Percentiles rank a stretch among this genome's conserved stretches.
phyloP scores from a whole-genome alignment of 2,113 vertebrate species.

The Xiphophorus maculatus region DNA sequence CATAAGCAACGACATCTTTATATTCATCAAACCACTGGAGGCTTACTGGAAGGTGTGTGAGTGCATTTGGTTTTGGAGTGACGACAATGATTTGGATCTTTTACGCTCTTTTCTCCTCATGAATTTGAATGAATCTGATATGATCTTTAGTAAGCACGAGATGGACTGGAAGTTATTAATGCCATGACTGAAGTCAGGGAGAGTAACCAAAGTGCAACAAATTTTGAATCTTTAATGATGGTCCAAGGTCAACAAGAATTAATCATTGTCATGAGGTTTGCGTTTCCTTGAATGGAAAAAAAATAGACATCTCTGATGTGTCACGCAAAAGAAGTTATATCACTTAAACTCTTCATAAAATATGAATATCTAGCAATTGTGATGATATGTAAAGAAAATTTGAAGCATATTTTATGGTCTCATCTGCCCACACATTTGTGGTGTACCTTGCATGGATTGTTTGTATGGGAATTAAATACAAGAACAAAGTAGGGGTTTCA shows the following conservation, averaged over 20 bases:
- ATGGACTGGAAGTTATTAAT: conserved; percentile 62
- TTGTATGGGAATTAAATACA: too few species aligned
- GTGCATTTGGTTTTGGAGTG: conserved; percentile 71
- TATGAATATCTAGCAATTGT: background rate
- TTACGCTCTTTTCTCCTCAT: conserved; percentile 61
- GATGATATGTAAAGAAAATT: too few species aligned
- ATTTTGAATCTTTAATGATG: conserved; percentile 31
- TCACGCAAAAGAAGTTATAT: background rate
- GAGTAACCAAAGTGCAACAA: conserved; percentile 39
- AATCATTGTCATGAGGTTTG: background rate
- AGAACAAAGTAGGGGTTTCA: background rate
- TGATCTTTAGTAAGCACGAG: conserved; percentile 62
- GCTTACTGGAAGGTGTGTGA: conserved; percentile 64
- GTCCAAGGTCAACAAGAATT: conserved; percentile 18
- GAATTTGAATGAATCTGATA: conserved; percentile 77
- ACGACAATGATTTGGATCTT: conserved; percentile 70
- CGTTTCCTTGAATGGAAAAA: background rate
- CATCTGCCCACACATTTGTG: too few species aligned
- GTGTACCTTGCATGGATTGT: too few species aligned
- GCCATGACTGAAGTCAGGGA: conserved; percentile 35
- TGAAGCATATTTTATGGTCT: too few species aligned
- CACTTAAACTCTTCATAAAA: background rate
- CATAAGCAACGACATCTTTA: conserved; percentile 63
- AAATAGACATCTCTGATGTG: background rate
- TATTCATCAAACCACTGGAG: conserved; percentile 72